phyloP scores from a whole-genome alignment of 2,888 invertebrate genomes.

The Pristionchus japonicus region DNA sequence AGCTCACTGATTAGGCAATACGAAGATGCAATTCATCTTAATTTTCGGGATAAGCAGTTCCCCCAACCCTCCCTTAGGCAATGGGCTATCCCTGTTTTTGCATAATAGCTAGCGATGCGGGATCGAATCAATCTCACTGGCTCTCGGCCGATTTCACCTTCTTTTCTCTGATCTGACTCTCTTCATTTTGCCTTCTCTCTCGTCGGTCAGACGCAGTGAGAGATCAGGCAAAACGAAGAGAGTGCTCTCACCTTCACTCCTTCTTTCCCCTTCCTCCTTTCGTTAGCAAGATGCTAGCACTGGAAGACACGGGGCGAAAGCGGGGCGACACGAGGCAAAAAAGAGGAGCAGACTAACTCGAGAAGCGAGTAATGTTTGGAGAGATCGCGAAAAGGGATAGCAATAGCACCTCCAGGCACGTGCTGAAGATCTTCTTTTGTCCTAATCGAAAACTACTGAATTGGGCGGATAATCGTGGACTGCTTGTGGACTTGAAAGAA shows the following conservation, averaged over 20 bases:
- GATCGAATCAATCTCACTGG: background rate
- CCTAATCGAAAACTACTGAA: no score
- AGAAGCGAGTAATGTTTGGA: background rate
- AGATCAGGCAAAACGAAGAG: background rate
- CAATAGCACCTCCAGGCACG: background rate
- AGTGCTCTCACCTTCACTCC: background rate
- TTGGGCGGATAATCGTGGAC: no score
- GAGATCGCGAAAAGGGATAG: background rate
- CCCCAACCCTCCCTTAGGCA: background rate
- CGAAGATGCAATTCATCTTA: background rate
- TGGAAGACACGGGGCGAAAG: background rate
- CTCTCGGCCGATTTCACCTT: background rate
- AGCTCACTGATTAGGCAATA: background rate
- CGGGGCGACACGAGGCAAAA: conserved; percentile 1
- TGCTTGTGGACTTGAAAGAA: no score
- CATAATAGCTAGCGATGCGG: background rate
- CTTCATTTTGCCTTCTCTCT: background rate
- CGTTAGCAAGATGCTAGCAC: background rate
- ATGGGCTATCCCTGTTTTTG: conserved; percentile 8
- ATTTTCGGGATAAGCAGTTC: background rate
- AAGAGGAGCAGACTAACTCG: background rate
- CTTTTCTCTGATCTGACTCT: background rate
- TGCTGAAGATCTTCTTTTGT: no score
- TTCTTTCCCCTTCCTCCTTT: background rate
- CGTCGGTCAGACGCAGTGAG: background rate